Conservation (phyloP, 1,140 invertebrate genomes). For the Limonius californicus region DNA sequence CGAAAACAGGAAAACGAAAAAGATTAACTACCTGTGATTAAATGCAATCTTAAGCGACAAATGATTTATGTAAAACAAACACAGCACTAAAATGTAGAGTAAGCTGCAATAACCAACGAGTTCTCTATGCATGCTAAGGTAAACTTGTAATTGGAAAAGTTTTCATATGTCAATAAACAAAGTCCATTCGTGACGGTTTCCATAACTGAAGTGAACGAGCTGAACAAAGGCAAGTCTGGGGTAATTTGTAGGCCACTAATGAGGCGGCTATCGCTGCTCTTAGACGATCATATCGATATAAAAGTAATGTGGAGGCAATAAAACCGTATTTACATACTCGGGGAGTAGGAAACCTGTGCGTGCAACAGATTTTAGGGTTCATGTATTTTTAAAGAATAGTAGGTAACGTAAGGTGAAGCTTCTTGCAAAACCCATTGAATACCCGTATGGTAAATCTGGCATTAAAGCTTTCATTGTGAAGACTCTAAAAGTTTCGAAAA, state of each 20-base stretch:
- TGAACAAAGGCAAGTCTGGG: constrained; percentile 25
- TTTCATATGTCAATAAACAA: constrained; percentile 38
- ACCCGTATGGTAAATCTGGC: background rate
- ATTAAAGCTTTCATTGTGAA: constrained; percentile 3
- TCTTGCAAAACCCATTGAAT: background rate
- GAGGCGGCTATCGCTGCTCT: constrained; percentile 30
- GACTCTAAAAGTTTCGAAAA: constrained; percentile 13
- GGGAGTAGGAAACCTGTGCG: constrained; percentile 25
- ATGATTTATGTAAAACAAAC: background rate
- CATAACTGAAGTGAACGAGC: constrained; percentile 30
- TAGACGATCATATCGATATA: constrained; percentile 35
- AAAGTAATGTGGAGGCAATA: constrained; percentile 34
- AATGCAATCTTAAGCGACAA: constrained; percentile 18
- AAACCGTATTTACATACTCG: constrained; percentile 32
- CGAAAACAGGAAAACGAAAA: too few species aligned
- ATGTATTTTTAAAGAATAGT: background rate
- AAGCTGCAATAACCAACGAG: background rate
- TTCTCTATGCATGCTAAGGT: constrained; percentile 13
- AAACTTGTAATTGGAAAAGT: constrained; percentile 38
- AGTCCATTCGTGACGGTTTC: constrained; percentile 32
- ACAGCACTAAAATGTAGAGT: background rate
- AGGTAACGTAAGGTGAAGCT: background rate
- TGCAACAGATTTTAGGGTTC: constrained; percentile 27
- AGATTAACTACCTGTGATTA: constrained; percentile 16
- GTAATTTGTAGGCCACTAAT: constrained; percentile 36